Evolutionary conservation across 1,140 invertebrate species (phyloP).

Genomic region (Mylabris phalerata): DNA sequence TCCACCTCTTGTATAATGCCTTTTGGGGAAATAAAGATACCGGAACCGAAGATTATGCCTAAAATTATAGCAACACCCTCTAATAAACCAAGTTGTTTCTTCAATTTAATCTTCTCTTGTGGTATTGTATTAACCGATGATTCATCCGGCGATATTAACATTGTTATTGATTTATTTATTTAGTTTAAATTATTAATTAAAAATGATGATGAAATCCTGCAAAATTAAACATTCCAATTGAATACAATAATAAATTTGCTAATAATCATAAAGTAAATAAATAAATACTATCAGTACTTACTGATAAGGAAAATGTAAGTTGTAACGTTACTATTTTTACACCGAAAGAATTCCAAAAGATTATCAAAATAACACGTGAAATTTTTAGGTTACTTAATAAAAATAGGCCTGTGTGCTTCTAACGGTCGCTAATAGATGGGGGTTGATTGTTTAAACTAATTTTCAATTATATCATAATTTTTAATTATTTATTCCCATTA

Average conservation of each 20-base stretch:
- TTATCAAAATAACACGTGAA: background rate
- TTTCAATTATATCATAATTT: no score
- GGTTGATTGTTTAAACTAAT: no score
- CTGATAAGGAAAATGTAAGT: background rate
- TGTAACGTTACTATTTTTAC: background rate
- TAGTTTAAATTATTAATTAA: background rate
- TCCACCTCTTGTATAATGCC: constrained; percentile 84
- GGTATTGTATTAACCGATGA: constrained; percentile 16
- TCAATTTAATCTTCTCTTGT: constrained; percentile 58
- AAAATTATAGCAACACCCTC: constrained; percentile 83
- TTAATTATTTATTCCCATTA: no score
- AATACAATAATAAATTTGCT: background rate
- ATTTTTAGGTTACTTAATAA: background rate
- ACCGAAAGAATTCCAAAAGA: background rate
- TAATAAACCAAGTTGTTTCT: constrained; percentile 72
- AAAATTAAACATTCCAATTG: background rate
- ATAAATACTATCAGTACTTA: background rate
- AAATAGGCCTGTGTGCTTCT: background rate
- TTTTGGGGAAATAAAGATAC: constrained; percentile 95
- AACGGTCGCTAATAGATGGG: no score
- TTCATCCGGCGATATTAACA: constrained; percentile 10
- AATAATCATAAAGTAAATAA: background rate
- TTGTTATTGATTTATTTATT: background rate
- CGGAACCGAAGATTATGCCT: constrained; percentile 84
- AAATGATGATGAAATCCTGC: background rate